Conservation (phyloP, 2,888 invertebrate species). For the Alloplasta piceator region DNA sequence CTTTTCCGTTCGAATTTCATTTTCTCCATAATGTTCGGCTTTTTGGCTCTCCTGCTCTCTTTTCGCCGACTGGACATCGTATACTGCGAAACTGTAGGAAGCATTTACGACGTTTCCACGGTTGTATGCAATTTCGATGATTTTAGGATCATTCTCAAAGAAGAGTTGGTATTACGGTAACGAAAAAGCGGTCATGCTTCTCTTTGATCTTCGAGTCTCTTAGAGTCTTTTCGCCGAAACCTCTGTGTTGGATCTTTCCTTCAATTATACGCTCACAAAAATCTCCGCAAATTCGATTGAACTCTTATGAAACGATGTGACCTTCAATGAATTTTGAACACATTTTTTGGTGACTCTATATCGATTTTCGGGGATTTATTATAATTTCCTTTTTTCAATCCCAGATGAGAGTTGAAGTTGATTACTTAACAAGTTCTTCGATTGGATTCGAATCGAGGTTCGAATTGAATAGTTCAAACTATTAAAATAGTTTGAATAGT, state of each 20-base stretch:
- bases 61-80: background rate
- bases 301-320: too few relatives aligned
- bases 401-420: too few relatives aligned
- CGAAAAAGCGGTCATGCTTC: conserved; percentile 36
- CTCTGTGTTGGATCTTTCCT: background rate
- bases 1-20: background rate
- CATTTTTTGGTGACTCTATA: too few relatives aligned
- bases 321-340: too few relatives aligned
- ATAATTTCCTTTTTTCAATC: too few relatives aligned
- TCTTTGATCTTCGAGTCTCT: conserved; percentile 30
- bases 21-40: background rate
- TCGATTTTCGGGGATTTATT: too few relatives aligned
- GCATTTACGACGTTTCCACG: background rate
- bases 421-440: too few relatives aligned
- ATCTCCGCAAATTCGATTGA: too few relatives aligned
- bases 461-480: too few relatives aligned
- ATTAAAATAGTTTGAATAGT: too few relatives aligned
- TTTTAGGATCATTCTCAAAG: conserved; percentile 18
- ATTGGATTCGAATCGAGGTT: too few relatives aligned
- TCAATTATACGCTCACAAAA: too few relatives aligned
- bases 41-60: background rate
- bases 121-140: background rate
- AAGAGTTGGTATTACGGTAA: conserved; percentile 27
- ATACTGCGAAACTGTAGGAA: background rate
- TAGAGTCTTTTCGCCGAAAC: background rate